phyloP scores from a whole-genome alignment of 1,140 invertebrate species.

The Psix sp. region DNA sequence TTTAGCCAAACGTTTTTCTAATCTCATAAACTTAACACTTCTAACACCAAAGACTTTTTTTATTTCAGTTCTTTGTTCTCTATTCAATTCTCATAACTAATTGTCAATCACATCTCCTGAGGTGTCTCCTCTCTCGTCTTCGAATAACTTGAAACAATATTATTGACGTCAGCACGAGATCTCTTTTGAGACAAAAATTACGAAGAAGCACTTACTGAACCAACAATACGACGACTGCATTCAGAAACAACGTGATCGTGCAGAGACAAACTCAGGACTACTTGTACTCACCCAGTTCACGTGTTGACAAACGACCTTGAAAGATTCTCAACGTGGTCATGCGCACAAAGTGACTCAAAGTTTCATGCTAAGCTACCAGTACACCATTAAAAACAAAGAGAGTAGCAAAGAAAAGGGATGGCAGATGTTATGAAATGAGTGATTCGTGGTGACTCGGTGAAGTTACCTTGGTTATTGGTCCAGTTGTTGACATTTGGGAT shows the following conservation, averaged over 20 bases:
- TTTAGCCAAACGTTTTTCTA: conserved; percentile 58
- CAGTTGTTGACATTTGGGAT: conserved; percentile 82
- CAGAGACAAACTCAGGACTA: conserved; percentile 21
- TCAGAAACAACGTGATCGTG: conserved; percentile 48
- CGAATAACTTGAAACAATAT: neutral
- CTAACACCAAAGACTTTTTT: neutral
- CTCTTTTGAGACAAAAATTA: conserved; percentile 15
- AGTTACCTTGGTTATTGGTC: conserved; percentile 95
- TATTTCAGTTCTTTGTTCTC: conserved; percentile 8
- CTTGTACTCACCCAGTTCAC: conserved; percentile 13
- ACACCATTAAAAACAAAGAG: conserved; percentile 7
- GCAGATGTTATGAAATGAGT: conserved; percentile 11
- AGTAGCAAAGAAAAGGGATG: conserved; percentile 23
- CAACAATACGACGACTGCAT: conserved; percentile 30
- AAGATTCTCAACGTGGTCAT: neutral
- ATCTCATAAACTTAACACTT: neutral
- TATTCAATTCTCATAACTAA: too few relatives aligned
- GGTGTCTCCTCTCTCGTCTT: conserved; percentile 54
- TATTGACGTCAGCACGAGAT: conserved; percentile 3
- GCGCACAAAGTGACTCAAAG: neutral
- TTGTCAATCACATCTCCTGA: too few relatives aligned
- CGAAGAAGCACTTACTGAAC: conserved; percentile 48
- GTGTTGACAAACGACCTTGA: too few relatives aligned
- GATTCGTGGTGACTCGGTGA: conserved; percentile 23
- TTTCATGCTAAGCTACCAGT: neutral